Evolutionary conservation across 2,113 vertebrate species (phyloP).

Genomic region (Hydrochoerus hydrochaeris): DNA sequence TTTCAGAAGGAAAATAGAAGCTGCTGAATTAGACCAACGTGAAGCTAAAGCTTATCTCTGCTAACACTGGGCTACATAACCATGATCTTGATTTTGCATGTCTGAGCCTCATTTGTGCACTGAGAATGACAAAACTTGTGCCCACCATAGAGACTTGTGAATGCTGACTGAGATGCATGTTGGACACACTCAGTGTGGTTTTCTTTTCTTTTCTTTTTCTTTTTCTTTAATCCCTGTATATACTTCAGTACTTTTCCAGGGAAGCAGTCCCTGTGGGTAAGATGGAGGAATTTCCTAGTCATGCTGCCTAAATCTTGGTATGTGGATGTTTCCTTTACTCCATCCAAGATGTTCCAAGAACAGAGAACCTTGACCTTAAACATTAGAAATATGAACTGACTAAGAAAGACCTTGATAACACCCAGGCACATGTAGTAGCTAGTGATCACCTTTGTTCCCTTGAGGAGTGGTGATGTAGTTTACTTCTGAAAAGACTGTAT

Average conservation of each 20-base stretch:
- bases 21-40: not conserved
- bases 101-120: not conserved
- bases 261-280: not conserved
- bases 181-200: not conserved
- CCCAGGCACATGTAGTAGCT: not conserved
- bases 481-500: not conserved
- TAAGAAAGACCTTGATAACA: not conserved
- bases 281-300: slow-evolving; percentile 27
- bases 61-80: not conserved
- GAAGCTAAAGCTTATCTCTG: not conserved
- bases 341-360: slow-evolving; percentile 24
- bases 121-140: not conserved
- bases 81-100: not conserved
- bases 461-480: not conserved
- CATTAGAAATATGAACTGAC: slow-evolving; percentile 39
- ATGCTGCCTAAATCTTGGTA: slow-evolving; percentile 47
- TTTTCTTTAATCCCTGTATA: not conserved
- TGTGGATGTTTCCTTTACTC: slow-evolving; percentile 47
- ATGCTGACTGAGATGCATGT: not conserved
- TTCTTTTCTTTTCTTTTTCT: not conserved
- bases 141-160: not conserved
- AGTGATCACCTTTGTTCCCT: not conserved
- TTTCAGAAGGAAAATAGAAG: slow-evolving; percentile 25
- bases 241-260: slow-evolving; percentile 53
- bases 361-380: slow-evolving; percentile 52